A percentile compares a stretch with the other conserved stretches of the same genome.
These are phyloP conservation scores for Euleptes europaea DNA, from an alignment of 2,113 vertebrate species.

Conservation along the genomic window DNA sequence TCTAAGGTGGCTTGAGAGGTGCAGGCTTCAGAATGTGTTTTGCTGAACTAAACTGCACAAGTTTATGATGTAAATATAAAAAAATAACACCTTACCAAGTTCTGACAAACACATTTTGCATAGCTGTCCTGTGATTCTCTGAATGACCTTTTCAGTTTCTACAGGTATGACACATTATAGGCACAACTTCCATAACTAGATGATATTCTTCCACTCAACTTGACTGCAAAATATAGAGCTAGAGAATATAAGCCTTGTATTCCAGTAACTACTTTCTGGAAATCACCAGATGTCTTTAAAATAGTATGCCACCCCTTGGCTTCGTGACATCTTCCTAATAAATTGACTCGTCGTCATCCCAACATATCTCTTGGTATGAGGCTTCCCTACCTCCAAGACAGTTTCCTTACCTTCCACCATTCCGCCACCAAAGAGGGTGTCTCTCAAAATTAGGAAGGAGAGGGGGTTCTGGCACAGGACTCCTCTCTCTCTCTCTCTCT, in stretches of 20 bases:
- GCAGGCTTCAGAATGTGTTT: neutral
- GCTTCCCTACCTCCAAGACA: too few relatives aligned
- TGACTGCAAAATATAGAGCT: conserved; percentile 9
- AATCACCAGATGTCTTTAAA: neutral
- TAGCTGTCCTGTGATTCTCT: neutral
- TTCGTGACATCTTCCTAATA: neutral
- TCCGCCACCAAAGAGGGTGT: too few relatives aligned
- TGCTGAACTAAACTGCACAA: neutral
- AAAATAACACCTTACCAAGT: neutral
- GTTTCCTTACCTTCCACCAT: too few relatives aligned
- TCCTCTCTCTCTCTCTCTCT: too few relatives aligned
- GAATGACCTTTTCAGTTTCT: conserved; percentile 22
- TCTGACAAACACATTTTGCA: neutral
- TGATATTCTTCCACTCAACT: conserved; percentile 30
- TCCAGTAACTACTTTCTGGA: neutral
- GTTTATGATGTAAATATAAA: conserved; percentile 10
- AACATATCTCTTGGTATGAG: too few relatives aligned
- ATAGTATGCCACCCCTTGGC: neutral
- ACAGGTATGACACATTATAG: neutral
- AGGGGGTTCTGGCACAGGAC: too few relatives aligned
- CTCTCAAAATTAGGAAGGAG: too few relatives aligned
- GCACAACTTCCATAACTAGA: neutral
- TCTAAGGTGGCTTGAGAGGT: neutral
- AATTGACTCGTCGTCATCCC: too few relatives aligned
- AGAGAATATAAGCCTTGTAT: neutral